Evolutionary conservation across 2,888 invertebrate species (phyloP).

Genomic region (Pimpla rufipes): DNA sequence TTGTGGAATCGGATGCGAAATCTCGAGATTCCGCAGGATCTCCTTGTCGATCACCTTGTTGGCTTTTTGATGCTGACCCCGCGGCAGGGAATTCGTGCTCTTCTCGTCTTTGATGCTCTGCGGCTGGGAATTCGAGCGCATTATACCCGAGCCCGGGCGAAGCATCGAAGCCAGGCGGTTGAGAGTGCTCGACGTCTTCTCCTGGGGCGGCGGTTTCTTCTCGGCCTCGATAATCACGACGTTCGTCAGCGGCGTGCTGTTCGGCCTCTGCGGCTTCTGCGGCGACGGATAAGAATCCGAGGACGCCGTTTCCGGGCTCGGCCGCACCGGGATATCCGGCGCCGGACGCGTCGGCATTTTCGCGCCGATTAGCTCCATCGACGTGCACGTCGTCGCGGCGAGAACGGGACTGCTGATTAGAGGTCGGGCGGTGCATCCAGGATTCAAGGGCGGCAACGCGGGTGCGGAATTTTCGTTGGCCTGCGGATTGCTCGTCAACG

Average conservation of each 20-base stretch:
- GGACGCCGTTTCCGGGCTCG: constrained; percentile 87
- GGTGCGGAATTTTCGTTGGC: constrained; percentile 81
- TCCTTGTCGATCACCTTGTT: constrained; percentile 90
- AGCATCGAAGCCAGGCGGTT: constrained; percentile 92
- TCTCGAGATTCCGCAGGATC: constrained; percentile 91
- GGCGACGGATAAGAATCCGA: constrained; percentile 80
- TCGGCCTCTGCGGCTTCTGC: constrained; percentile 76
- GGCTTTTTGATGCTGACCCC: constrained; percentile 88
- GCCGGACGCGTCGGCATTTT: constrained; percentile 86
- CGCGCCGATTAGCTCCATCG: constrained; percentile 90
- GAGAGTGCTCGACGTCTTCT: constrained; percentile 86
- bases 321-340: constrained; percentile 87
- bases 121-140: constrained; percentile 88
- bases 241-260: constrained; percentile 77
- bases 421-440: constrained; percentile 89
- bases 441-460: constrained; percentile 89
- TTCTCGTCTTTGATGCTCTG: constrained; percentile 86
- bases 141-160: constrained; percentile 78
- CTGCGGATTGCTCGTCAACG: constrained; percentile 15
- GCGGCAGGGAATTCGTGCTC: constrained; percentile 87
- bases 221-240: constrained; percentile 72
- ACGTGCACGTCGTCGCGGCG: constrained; percentile 93
- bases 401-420: constrained; percentile 93
- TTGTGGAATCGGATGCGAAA: constrained; percentile 93
- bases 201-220: constrained; percentile 83